These are phyloP conservation scores for Acyrthosiphon pisum DNA, from an alignment of 1,140 invertebrate species.

Conservation along the genomic window DNA sequence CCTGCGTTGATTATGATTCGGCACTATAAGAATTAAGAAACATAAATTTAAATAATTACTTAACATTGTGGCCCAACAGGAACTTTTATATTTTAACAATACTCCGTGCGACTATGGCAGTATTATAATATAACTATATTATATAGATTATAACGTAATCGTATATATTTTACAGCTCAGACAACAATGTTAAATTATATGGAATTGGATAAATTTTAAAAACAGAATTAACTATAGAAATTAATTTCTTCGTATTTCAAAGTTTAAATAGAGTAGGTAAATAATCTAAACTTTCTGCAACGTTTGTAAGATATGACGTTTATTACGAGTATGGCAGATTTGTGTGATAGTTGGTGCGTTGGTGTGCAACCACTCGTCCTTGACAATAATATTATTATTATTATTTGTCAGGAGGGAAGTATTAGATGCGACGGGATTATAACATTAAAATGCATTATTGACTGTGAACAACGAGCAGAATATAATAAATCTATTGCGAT, in stretches of 20 bases:
- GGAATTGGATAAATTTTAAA: background rate
- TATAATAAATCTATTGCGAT: background rate
- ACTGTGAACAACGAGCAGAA: background rate
- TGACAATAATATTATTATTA: background rate
- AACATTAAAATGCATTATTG: background rate
- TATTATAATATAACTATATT: background rate
- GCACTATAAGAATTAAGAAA: background rate
- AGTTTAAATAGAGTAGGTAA: background rate
- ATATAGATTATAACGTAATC: background rate
- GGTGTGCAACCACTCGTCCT: background rate
- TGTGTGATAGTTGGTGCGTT: background rate
- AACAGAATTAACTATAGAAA: background rate
- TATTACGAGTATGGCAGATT: background rate
- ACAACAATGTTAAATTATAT: background rate
- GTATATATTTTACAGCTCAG: background rate
- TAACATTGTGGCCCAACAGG: background rate
- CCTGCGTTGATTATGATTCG: background rate
- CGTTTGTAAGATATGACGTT: background rate
- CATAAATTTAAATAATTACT: background rate
- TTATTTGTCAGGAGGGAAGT: background rate
- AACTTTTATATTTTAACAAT: background rate
- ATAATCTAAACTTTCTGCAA: background rate
- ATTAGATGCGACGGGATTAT: conserved; percentile 1
- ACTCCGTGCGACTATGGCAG: background rate
- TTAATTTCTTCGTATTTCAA: background rate